Base-by-base conservation (phyloP, 1,140 invertebrate species). In the Megalopta genalis region DNA sequence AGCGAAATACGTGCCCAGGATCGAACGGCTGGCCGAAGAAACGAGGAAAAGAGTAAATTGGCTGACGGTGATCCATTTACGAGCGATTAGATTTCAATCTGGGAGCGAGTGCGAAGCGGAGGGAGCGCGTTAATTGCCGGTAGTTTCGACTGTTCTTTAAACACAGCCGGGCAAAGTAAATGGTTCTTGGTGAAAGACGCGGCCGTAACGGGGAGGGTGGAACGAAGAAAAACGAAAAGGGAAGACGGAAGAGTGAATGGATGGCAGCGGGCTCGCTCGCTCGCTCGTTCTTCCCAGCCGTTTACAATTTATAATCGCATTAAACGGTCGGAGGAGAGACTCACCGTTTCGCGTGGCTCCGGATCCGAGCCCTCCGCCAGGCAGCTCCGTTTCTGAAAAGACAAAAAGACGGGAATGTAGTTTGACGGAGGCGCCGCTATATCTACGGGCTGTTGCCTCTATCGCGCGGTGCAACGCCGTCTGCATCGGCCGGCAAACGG, bases 261-360 rank as follows among this genome's bases (percentile, higher is more conserved):
- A 49, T 54, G 32, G 65, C 64, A 77, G 67, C 73, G 42, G 42
- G 32, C 32, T 1, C 32, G 42, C 39, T 9, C 42, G 10, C 42
- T 12, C 57, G 82, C 77, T 87, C 78, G 77, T 83, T 87, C 78
- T 82, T 88, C 80, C 74, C 80, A 82, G 75, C 81, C 83, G 76
- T 87, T 88, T 85, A 86, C 85, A 88, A 88, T 88, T 88, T 88
- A 88, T 88, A 89, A 89, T 88, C 81, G 83, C 73, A 88, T 88
- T 88, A 83, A 54, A 81, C 25, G 68, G 64, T 37, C 78, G 80
- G 70, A 52, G 52, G 66, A 54, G 77, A 54, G 77, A 85, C 84
- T 86, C 72, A 86, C 87, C 70, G 81, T 39, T 77, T 67, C 68
- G 46, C 77, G 73, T 54, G 65, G 69, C 73, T 80, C 71, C 71